phyloP scores from a whole-genome alignment of 1,140 invertebrate species.

The Trichogramma pretiosum region DNA sequence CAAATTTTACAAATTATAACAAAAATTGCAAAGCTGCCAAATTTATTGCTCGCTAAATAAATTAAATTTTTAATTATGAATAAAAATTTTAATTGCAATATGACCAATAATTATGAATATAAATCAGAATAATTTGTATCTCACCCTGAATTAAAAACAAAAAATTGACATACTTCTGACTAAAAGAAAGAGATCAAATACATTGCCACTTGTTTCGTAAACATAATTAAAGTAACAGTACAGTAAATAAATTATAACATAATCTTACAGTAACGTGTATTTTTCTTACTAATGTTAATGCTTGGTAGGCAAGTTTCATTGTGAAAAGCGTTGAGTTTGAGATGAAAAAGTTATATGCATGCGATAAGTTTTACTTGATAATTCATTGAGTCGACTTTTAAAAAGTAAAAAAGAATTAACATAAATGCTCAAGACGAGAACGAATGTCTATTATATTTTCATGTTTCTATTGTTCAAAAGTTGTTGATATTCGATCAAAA shows the following conservation, averaged over 20 bases:
- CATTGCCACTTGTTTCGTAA: conserved; percentile 61
- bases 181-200: conserved; percentile 64
- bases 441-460: too few species aligned
- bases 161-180: conserved; percentile 48
- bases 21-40: conserved; percentile 44
- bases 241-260: conserved; percentile 43
- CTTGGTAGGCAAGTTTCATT: conserved; percentile 35
- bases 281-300: conserved; percentile 31
- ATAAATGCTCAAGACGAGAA: too few species aligned
- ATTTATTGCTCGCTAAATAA: conserved; percentile 26
- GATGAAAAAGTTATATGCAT: too few species aligned
- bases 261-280: conserved; percentile 30
- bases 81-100: conserved; percentile 26
- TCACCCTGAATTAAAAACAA: conserved; percentile 36
- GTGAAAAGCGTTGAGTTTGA: conserved; percentile 27
- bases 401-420: too few species aligned
- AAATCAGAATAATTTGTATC: conserved; percentile 34
- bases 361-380: too few species aligned
- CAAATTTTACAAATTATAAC: conserved; percentile 24
- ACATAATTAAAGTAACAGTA: conserved; percentile 46
- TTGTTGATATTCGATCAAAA: too few species aligned
- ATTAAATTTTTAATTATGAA: conserved; percentile 22
- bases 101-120: conserved; percentile 28
- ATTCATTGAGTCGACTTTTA: too few species aligned
- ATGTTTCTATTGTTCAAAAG: too few species aligned